Base-by-base conservation (phyloP, 2,888 invertebrate species). In the Charanyca ferruginea region DNA sequence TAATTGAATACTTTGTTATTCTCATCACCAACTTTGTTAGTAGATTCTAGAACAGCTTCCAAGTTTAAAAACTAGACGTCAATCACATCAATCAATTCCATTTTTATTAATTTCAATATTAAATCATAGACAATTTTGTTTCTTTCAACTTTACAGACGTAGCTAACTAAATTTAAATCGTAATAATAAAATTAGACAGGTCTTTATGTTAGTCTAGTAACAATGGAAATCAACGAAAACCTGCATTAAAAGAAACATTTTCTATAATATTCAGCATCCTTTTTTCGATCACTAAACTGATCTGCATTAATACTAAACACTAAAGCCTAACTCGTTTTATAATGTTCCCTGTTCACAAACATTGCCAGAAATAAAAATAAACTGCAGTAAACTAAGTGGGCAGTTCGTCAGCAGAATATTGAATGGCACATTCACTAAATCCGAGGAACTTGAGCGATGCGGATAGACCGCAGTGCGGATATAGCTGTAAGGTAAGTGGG, bases 401-500 rank as follows among this genome's bases (percentile, higher is more conserved):
- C 65, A 73, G 66, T 64, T 23, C 54, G 66, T 69, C 67, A 53
- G 51, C 38, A 4, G 63, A 81, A 80, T 81, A 82, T 77, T 68
- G 64, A 72, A 72, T 70, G 57, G 68, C 57, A 42, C 16, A 38
- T 68, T 69, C 57, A 72, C 71, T 58, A 71, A 77, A 75, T 78
- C 75, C 59, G 63, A 52, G 53, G 52, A 63, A 79, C 63, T 82
- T 80, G 73, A 82, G 76, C 76, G 77, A 73, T 77, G 76, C 77
- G 73, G 81, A 76, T 77, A 77, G 55, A 80, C 84, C 83, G 85
- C 85, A 85, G 62, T 85, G 85, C 85, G 75, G 85, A 79, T 81
- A 75, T 53, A 60, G 69, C 69, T 44, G 45, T 45, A 57, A 74
- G 73, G 67, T 73, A 73, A 79, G 68, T 66, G 68, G 79, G 65